Evolutionary conservation across 2,888 invertebrate genomes (phyloP).

Genomic region (Cosmopolites sordidus): DNA sequence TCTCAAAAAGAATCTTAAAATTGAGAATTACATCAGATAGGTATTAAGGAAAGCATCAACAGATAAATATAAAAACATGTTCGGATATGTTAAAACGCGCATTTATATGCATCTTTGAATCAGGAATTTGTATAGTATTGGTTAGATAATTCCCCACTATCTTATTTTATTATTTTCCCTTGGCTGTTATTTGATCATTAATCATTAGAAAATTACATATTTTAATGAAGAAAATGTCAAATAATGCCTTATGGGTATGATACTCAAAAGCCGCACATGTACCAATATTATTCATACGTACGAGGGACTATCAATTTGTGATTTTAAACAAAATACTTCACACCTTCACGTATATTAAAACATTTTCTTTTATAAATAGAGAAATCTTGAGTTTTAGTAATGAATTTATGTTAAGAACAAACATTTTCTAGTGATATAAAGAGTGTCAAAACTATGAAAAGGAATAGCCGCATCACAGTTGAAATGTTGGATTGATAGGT

Average conservation of each 20-base stretch:
- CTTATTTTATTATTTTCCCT: conserved; percentile 9
- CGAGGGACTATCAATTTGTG: no score
- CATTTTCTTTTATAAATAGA: no score
- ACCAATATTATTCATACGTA: neutral
- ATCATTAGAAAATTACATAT: conserved; percentile 14
- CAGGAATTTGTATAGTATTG: conserved; percentile 3
- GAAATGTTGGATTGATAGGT: no score
- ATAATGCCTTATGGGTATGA: neutral
- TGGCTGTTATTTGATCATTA: conserved; percentile 13
- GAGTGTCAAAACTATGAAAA: no score
- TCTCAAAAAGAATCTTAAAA: neutral
- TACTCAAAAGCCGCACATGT: neutral
- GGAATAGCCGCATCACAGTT: no score
- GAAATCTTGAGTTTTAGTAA: no score
- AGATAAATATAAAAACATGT: conserved; percentile 1
- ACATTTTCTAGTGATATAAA: no score
- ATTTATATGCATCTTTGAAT: conserved; percentile 7
- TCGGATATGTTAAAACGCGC: neutral
- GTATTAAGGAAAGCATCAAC: neutral
- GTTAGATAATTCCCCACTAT: conserved; percentile 12
- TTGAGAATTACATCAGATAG: conserved; percentile 1
- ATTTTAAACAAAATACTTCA: no score
- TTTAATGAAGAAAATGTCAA: conserved; percentile 5
- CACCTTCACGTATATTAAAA: no score
- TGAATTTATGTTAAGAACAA: no score